A percentile compares a stretch with the other conserved stretches of the same genome.
Conservation (phyloP, 1,140 invertebrate species). For the Diploscapter pachys region DNA sequence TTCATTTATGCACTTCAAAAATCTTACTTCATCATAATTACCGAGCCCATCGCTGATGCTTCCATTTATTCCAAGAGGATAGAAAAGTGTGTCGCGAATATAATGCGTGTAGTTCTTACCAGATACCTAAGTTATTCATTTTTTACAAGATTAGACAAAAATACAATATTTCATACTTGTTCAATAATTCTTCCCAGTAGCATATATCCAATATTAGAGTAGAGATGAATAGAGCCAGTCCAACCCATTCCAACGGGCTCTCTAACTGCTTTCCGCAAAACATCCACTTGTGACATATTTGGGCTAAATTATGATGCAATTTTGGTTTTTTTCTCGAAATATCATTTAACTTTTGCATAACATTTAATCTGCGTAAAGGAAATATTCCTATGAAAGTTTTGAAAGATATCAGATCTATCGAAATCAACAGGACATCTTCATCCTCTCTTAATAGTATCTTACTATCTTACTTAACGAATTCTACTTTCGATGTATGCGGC, state of each 20-base stretch:
- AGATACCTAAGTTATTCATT: conserved; percentile 15
- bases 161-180: conserved; percentile 10
- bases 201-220: conserved; percentile 60
- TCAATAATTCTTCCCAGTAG: conserved; percentile 60
- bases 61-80: conserved; percentile 56
- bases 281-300: no score
- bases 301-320: no score
- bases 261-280: conserved; percentile 6
- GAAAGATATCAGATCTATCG: no score
- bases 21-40: no score
- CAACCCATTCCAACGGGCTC: background rate
- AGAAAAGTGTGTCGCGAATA: conserved; percentile 51
- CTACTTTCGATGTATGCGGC: background rate
- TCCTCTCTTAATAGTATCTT: no score
- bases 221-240: conserved; percentile 48
- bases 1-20: background rate
- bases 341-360: no score
- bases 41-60: conserved; percentile 4
- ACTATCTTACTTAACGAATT: no score
- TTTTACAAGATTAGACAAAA: no score
- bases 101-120: conserved; percentile 53
- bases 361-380: no score
- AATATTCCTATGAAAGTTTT: no score
- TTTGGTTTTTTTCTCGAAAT: no score
- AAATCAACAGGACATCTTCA: background rate